Conservation (phyloP, 2,113 vertebrate species). For the Nanorana parkeri region DNA sequence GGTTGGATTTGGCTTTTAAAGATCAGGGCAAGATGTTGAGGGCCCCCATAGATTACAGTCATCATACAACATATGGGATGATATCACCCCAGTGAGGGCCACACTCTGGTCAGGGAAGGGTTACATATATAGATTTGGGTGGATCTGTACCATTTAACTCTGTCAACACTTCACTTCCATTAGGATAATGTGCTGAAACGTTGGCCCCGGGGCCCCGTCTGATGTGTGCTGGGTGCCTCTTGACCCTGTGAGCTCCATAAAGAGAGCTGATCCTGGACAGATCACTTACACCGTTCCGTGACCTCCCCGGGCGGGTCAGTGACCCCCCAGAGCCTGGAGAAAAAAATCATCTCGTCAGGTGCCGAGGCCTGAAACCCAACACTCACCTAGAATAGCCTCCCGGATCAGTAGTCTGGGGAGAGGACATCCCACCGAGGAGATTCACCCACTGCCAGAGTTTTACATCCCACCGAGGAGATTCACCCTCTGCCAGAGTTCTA, state of each 20-base stretch:
- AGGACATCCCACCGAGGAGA: no score
- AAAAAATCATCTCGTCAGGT: conserved; percentile 50
- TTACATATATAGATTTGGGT: no score
- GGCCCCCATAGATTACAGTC: no score
- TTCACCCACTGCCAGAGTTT: no score
- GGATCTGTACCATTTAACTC: background rate
- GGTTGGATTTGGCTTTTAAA: no score
- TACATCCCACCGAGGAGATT: no score
- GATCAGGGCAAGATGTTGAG: no score
- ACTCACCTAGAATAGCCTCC: conserved; percentile 28
- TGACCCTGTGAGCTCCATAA: conserved; percentile 44
- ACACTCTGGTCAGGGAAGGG: no score
- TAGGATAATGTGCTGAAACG: conserved; percentile 6
- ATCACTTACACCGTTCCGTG: conserved; percentile 45
- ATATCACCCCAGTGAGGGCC: no score
- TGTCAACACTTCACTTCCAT: conserved; percentile 31
- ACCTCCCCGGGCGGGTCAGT: conserved; percentile 43
- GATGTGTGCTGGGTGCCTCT: conserved; percentile 29
- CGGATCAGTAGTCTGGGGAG: conserved; percentile 11
- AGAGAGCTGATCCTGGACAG: conserved; percentile 25
- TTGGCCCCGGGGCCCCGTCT: background rate
- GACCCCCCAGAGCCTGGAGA: conserved; percentile 44
- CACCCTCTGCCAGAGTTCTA: no score
- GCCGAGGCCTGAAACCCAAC: conserved; percentile 27
- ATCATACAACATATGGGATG: no score